phyloP scores from a whole-genome alignment of 2,888 invertebrate genomes.

The Nezara viridula region DNA sequence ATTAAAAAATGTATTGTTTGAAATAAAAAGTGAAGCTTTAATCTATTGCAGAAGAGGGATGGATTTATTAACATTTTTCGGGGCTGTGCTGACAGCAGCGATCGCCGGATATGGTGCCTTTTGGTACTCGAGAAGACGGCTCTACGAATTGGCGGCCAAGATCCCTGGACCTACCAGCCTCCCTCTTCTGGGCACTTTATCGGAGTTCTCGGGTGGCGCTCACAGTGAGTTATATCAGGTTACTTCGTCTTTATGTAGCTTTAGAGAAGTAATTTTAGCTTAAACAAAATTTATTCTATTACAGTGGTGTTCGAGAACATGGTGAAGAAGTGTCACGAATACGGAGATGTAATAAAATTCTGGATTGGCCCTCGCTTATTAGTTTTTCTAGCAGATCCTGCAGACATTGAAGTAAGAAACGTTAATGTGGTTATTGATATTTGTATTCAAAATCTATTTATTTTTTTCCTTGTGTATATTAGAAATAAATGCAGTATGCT shows the following conservation, averaged over 20 bases:
- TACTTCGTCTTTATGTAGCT: background rate
- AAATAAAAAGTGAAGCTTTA: background rate
- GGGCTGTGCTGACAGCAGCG: background rate
- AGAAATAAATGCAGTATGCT: no score
- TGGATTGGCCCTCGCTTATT: constrained; percentile 67
- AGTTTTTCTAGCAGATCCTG: constrained; percentile 67
- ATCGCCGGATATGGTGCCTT: background rate
- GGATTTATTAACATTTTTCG: background rate
- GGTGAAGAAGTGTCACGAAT: constrained; percentile 64
- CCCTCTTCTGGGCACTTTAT: constrained; percentile 82
- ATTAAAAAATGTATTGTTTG: no score
- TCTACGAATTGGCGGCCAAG: constrained; percentile 79
- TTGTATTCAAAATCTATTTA: no score
- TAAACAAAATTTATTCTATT: constrained; percentile 10
- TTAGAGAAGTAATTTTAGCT: background rate
- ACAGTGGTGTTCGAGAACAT: constrained; percentile 65
- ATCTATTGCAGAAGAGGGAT: background rate
- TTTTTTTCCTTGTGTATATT: no score
- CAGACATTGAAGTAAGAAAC: constrained; percentile 67
- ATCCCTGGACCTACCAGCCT: constrained; percentile 81
- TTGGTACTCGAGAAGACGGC: constrained; percentile 62
- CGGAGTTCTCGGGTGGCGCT: constrained; percentile 80
- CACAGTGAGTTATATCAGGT: constrained; percentile 67
- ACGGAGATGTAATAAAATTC: constrained; percentile 65
- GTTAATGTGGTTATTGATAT: no score